Conservation (phyloP, 2,797 vertebrate species). For the Kryptolebias ocellatus region DNA sequence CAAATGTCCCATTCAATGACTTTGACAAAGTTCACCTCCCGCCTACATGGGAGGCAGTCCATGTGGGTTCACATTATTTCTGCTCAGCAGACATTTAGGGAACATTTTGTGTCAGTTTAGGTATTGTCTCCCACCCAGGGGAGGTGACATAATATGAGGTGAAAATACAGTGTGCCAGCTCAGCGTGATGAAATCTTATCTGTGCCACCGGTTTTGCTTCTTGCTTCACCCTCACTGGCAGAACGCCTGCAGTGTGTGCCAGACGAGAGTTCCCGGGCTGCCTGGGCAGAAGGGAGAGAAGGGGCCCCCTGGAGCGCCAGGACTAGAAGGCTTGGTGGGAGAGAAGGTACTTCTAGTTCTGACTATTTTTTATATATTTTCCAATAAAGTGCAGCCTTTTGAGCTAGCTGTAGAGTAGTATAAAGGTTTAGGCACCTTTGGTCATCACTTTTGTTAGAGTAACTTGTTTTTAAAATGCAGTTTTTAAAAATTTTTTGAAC, state of each 20-base stretch:
- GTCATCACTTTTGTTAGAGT: not conserved
- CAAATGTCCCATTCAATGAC: slow-evolving; percentile 77
- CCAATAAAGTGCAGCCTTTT: slow-evolving; percentile 9
- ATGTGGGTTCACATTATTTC: slow-evolving; percentile 66
- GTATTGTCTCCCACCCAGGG: slow-evolving; percentile 66
- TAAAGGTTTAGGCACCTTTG: not conserved
- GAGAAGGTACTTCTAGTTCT: slow-evolving; percentile 77
- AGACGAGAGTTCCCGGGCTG: slow-evolving; percentile 80
- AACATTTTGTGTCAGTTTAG: slow-evolving; percentile 67
- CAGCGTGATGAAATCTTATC: slow-evolving; percentile 68
- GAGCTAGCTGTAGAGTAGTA: not conserved
- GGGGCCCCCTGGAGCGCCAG: slow-evolving; percentile 73
- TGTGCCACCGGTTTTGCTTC: slow-evolving; percentile 58
- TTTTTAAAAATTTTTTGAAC: no score
- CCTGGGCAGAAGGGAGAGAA: slow-evolving; percentile 86
- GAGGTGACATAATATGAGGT: slow-evolving; percentile 69
- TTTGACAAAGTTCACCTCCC: slow-evolving; percentile 78
- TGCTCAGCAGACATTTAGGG: slow-evolving; percentile 73
- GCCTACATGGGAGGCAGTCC: slow-evolving; percentile 57
- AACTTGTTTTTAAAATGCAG: no score
- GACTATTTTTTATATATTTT: slow-evolving; percentile 24
- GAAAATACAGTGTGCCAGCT: slow-evolving; percentile 55
- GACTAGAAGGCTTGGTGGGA: slow-evolving; percentile 70
- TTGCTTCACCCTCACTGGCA: slow-evolving; percentile 56
- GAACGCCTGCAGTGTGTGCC: slow-evolving; percentile 89